Conservation (phyloP, 35 echinoderm and acorn worm species). For the Ophiothrix spiculata region DNA sequence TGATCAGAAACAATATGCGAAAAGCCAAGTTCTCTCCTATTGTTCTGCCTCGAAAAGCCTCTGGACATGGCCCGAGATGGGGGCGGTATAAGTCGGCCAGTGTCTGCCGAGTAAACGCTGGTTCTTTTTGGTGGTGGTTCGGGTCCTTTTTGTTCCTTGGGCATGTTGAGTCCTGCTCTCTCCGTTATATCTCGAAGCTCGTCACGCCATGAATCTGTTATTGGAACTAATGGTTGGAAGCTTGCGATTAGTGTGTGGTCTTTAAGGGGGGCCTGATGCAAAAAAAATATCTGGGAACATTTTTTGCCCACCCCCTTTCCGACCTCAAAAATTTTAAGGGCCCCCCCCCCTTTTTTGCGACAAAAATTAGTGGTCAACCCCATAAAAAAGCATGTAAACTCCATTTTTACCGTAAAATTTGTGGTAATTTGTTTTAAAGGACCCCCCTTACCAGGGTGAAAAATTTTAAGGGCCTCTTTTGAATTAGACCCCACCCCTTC, state of each 20-base stretch:
- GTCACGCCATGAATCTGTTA: constrained; percentile 90
- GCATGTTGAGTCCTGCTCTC: constrained; percentile 80
- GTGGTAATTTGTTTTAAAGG: no score
- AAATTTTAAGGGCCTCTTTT: no score
- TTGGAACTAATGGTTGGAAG: constrained; percentile 68
- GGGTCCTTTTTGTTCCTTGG: constrained; percentile 60
- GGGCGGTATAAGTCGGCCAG: constrained; percentile 86
- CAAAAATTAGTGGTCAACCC: no score
- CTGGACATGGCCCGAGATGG: constrained; percentile 87
- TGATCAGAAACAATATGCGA: constrained; percentile 70
- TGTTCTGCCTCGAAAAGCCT: constrained; percentile 73
- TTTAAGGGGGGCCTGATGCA: no score
- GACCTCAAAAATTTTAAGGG: no score
- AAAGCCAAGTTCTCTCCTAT: constrained; percentile 41
- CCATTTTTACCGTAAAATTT: no score
- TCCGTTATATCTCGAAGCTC: constrained; percentile 78
- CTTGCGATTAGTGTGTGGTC: no score
- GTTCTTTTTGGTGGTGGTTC: constrained; percentile 76
- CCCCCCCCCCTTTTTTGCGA: no score
- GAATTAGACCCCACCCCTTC: not conserved
- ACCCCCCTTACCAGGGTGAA: no score
- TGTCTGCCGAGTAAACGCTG: constrained; percentile 91
- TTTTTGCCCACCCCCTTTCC: no score
- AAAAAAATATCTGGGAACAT: no score
- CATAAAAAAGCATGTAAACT: no score